Evolutionary conservation across 64 coral and sea anemone genomes (phyloP).

Genomic region (Porites lutea): DNA sequence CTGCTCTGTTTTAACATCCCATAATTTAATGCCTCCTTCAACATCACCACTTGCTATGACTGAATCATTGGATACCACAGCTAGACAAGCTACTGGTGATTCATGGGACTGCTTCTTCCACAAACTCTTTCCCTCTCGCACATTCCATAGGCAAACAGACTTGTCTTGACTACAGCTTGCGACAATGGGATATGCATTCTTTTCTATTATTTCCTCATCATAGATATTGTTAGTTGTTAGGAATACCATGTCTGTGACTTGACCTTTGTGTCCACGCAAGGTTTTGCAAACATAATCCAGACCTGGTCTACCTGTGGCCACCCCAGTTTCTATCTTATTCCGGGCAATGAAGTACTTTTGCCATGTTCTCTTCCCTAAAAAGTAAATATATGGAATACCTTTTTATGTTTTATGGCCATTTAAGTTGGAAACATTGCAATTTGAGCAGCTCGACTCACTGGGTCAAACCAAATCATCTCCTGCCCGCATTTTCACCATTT

Average conservation of each 20-base stretch:
- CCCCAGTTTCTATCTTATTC: conserved; percentile 81
- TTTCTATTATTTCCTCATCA: conserved; percentile 72
- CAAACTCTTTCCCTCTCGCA: conserved; percentile 66
- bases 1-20: conserved; percentile 68
- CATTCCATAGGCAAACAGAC: conserved; percentile 76
- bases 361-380: conserved; percentile 82
- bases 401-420: neutral
- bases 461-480: no score
- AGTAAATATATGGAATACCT: neutral
- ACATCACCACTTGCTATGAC: conserved; percentile 83
- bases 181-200: conserved; percentile 70
- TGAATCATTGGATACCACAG: conserved; percentile 55
- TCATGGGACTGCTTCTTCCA: conserved; percentile 80
- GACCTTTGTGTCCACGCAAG: conserved; percentile 76
- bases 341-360: conserved; percentile 72
- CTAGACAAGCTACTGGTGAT: conserved; percentile 68
- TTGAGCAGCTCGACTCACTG: no score
- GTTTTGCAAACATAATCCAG: conserved; percentile 86
- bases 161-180: conserved; percentile 82
- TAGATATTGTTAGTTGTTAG: conserved; percentile 83
- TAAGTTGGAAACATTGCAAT: no score
- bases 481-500: no score
- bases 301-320: conserved; percentile 65
- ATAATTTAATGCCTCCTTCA: conserved; percentile 70
- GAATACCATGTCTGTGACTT: conserved; percentile 74